phyloP scores from a whole-genome alignment of 2,888 invertebrate genomes.

The Rhodophaea formosa region DNA sequence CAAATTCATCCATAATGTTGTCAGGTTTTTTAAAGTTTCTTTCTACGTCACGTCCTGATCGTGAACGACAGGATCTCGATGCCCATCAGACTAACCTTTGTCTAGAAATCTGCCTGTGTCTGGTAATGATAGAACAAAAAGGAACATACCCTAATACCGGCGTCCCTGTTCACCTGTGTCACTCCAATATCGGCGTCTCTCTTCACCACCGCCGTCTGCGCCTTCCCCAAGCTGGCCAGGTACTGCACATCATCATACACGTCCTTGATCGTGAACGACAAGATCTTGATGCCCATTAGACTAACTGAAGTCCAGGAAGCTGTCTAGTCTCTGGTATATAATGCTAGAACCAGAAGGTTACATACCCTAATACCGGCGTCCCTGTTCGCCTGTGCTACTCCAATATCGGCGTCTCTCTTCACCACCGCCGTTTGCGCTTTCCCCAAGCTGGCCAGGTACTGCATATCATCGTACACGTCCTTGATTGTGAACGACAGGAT shows the following conservation, averaged over 20 bases:
- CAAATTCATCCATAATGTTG: too few species aligned
- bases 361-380: conserved; percentile 94
- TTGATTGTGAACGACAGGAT: conserved; percentile 99
- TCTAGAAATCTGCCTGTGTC: too few species aligned
- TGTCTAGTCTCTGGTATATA: too few species aligned
- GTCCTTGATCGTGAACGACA: conserved; percentile 99
- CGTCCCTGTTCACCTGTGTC: conserved; percentile 97
- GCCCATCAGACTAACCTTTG: conserved; percentile 93
- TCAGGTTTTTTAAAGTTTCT: too few species aligned
- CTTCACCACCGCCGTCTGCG: conserved; percentile 96
- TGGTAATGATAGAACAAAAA: too few species aligned
- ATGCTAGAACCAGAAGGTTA: too few species aligned
- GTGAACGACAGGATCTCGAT: conserved; percentile 99
- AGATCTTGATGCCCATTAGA: conserved; percentile 99
- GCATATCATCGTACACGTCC: conserved; percentile 98
- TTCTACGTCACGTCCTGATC: conserved; percentile 98
- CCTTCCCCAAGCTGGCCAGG: conserved; percentile 94
- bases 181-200: conserved; percentile 96
- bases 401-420: conserved; percentile 95
- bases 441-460: conserved; percentile 95
- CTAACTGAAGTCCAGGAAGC: too few species aligned
- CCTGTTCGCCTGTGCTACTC: conserved; percentile 97
- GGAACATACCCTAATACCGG: conserved; percentile 89
- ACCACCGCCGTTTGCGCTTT: conserved; percentile 96
- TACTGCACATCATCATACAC: conserved; percentile 98